A percentile compares a stretch with the other conserved stretches of the same genome.
These are phyloP conservation scores for Semicossyphus pulcher DNA, from an alignment of 2,113 vertebrate genomes.

Conservation along the genomic window DNA sequence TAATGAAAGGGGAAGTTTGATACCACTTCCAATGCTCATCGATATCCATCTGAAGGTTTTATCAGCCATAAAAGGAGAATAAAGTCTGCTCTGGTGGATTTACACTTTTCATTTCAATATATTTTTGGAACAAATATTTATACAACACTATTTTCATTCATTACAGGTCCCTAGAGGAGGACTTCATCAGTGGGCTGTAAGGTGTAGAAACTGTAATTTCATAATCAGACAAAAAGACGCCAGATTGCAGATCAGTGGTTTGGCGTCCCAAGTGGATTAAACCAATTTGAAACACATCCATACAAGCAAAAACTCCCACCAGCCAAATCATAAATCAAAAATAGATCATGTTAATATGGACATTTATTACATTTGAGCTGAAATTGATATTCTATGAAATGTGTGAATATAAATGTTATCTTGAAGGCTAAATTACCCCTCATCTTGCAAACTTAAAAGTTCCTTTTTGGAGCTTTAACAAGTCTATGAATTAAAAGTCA, in stretches of 20 bases:
- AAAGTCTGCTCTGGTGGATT: no score
- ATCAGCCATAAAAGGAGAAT: no score
- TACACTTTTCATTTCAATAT: no score
- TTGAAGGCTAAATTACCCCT: not conserved
- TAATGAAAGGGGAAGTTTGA: not conserved
- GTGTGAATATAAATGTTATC: not conserved
- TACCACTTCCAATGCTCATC: not conserved
- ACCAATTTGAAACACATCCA: conserved; percentile 3
- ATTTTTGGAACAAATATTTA: no score
- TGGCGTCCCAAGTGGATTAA: not conserved
- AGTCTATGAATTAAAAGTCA: not conserved
- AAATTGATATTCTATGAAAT: not conserved
- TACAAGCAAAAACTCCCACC: not conserved
- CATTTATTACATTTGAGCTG: not conserved
- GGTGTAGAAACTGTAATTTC: conserved; percentile 19
- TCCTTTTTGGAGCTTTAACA: not conserved
- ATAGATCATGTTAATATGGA: not conserved
- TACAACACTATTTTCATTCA: no score
- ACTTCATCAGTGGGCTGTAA: not conserved
- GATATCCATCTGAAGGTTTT: no score
- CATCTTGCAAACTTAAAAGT: not conserved
- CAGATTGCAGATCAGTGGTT: not conserved
- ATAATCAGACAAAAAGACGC: conserved; percentile 4
- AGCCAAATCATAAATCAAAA: not conserved
- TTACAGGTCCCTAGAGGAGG: not conserved